These are phyloP conservation scores for Apis florea DNA, from an alignment of 1,140 invertebrate genomes.

Conservation along the genomic window DNA sequence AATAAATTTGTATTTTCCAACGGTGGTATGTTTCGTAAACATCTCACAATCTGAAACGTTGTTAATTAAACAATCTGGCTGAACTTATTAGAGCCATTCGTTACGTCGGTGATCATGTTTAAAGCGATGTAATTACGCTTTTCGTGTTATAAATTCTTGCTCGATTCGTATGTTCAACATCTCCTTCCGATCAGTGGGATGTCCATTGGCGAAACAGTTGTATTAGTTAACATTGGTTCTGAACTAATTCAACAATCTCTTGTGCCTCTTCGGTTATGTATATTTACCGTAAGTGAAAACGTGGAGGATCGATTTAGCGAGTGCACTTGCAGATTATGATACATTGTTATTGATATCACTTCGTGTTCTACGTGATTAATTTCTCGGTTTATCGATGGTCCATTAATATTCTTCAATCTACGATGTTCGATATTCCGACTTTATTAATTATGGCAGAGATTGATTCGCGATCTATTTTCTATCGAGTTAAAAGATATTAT, in stretches of 20 bases:
- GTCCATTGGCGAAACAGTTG: neutral
- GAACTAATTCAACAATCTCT: neutral
- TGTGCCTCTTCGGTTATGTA: neutral
- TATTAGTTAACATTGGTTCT: neutral
- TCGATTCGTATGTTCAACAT: neutral
- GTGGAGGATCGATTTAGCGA: neutral
- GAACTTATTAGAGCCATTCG: neutral
- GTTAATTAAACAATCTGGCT: neutral
- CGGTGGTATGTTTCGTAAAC: neutral
- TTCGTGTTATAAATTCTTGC: neutral
- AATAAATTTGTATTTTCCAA: neutral
- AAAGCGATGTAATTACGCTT: neutral
- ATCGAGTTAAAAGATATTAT: no score
- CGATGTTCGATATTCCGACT: neutral
- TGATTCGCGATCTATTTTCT: neutral
- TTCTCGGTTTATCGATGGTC: neutral
- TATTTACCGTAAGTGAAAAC: no score
- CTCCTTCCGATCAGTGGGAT: neutral
- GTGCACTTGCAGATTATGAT: neutral
- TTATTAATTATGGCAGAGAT: no score
- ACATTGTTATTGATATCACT: neutral
- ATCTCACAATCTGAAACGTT: no score
- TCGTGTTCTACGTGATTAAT: conserved; percentile 15
- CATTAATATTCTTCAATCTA: neutral
- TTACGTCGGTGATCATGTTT: neutral